Conservation (phyloP, 2,888 invertebrate species). For the Aleiodes alternator region DNA sequence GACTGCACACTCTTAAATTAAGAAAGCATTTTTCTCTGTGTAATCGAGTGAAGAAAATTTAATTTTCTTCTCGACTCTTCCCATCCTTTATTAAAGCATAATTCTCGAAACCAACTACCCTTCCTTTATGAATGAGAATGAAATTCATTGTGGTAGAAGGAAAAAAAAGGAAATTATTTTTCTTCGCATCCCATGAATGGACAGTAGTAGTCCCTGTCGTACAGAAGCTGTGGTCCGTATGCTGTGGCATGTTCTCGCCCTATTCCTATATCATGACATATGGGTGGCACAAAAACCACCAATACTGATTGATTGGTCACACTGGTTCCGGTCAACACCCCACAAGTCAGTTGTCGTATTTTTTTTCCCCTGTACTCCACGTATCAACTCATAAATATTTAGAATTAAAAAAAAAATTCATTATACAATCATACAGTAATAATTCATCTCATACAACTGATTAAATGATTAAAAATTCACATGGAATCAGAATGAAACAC, state of each 20-base stretch:
- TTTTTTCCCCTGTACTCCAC: constrained; percentile 20
- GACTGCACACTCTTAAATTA: too few relatives aligned
- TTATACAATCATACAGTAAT: too few relatives aligned
- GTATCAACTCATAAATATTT: constrained; percentile 3
- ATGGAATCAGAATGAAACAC: too few relatives aligned
- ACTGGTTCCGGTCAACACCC: constrained; percentile 62
- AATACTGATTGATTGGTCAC: constrained; percentile 74
- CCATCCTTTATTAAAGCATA: too few relatives aligned
- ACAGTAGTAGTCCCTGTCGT: constrained; percentile 47
- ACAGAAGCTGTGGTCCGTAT: constrained; percentile 67
- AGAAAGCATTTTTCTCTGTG: too few relatives aligned
- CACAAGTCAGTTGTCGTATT: constrained; percentile 42
- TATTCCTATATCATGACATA: constrained; percentile 68
- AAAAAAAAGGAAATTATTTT: constrained; percentile 7
- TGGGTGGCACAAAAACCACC: constrained; percentile 73
- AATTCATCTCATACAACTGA: too few relatives aligned
- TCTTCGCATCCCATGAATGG: constrained; percentile 60
- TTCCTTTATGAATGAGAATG: neutral
- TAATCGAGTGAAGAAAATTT: too few relatives aligned
- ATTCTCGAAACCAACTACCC: neutral
- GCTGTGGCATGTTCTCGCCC: constrained; percentile 69
- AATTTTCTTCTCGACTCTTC: too few relatives aligned
- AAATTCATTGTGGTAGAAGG: neutral
- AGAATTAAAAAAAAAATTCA: neutral
- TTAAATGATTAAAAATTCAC: too few relatives aligned